Conservation (phyloP, 2,113 vertebrate genomes). For the Ammospiza caudacuta region DNA sequence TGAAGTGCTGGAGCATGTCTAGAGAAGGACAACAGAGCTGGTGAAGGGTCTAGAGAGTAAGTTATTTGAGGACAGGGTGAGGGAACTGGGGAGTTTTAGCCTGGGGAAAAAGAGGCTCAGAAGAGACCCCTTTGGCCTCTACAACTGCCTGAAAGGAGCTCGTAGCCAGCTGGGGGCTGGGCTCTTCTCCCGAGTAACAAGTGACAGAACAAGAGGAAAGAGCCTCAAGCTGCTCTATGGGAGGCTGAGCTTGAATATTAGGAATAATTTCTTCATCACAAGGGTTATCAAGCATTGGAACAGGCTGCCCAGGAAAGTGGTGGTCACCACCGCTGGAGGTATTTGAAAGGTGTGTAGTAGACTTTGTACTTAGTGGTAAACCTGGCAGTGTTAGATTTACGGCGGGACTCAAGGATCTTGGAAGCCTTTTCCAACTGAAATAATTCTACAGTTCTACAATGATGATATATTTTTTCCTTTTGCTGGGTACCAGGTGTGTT, state of each 20-base stretch:
- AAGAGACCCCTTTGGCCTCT: fast-evolving
- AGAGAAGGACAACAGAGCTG: neutral
- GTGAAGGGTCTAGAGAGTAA: neutral
- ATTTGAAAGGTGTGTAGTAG: neutral
- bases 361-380: neutral
- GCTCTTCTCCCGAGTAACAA: neutral
- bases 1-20: neutral
- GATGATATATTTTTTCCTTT: neutral
- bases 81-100: neutral
- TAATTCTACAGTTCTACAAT: neutral
- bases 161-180: too few species aligned
- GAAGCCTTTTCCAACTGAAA: neutral
- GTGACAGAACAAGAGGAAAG: neutral
- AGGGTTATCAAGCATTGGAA: neutral
- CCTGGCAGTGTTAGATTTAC: neutral
- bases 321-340: neutral
- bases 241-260: neutral
- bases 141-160: neutral
- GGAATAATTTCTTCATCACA: neutral
- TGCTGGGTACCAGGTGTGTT: neutral
- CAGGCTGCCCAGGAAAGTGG: neutral
- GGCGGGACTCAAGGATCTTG: neutral
- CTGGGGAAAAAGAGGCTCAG: neutral
- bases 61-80: neutral
- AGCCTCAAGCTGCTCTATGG: neutral